Conservation (phyloP, 1,140 invertebrate genomes). For the Protaetia brevitarsis region DNA sequence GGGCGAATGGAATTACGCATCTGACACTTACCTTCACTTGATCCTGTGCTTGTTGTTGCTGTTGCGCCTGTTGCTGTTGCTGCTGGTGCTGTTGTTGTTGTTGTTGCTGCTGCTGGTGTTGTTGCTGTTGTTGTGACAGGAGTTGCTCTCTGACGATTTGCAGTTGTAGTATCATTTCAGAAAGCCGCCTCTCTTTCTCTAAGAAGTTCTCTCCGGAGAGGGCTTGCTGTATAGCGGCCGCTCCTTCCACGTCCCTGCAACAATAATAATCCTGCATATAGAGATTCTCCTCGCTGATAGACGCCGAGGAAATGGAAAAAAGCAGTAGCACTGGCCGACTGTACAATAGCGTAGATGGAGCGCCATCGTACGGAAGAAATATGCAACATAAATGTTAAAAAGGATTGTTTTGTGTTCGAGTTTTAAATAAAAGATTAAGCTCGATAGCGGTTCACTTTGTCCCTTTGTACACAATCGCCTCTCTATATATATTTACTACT, state of each 20-base stretch:
- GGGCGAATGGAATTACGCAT: no score
- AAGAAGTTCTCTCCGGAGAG: slow-evolving; percentile 65
- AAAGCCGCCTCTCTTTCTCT: slow-evolving; percentile 73
- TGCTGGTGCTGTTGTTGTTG: not conserved
- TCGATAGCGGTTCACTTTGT: slow-evolving; percentile 31
- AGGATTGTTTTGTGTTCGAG: slow-evolving; percentile 23
- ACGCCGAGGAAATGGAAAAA: slow-evolving; percentile 10
- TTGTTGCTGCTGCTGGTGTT: slow-evolving; percentile 30
- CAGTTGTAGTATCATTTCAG: slow-evolving; percentile 79
- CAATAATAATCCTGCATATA: slow-evolving; percentile 29
- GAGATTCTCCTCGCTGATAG: not conserved
- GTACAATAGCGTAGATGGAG: slow-evolving; percentile 4
- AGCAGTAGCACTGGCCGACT: not conserved
- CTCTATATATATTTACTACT: slow-evolving; percentile 1
- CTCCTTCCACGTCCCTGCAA: slow-evolving; percentile 53
- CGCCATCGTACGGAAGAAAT: slow-evolving; percentile 18
- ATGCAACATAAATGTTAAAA: slow-evolving; percentile 27
- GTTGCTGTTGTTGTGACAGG: slow-evolving; percentile 55
- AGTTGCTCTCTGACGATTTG: slow-evolving; percentile 77
- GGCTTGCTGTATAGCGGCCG: slow-evolving; percentile 65
- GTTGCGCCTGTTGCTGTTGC: no score
- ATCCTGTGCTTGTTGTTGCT: not conserved
- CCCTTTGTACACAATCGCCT: slow-evolving; percentile 28
- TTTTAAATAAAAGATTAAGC: slow-evolving; percentile 32
- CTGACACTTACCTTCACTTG: slow-evolving; percentile 26